Evolutionary conservation across 2,113 vertebrate species (phyloP).

Genomic region (Aramus guarauna): DNA sequence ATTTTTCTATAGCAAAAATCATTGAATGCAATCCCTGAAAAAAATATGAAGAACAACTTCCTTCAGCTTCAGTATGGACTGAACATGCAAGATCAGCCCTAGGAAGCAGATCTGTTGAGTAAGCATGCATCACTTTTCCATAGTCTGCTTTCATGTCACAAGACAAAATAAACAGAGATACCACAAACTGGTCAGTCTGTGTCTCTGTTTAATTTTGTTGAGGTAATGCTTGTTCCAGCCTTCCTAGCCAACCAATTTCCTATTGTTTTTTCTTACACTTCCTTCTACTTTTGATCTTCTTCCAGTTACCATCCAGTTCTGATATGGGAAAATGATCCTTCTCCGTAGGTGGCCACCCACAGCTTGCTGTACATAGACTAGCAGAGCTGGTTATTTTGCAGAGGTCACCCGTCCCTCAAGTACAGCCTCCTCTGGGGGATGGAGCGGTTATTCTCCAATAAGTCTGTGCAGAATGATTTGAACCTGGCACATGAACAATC

Average conservation of each 20-base stretch:
- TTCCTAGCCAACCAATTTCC: not conserved
- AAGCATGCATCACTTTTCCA: not conserved
- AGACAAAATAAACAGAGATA: conserved; percentile 47
- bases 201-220: conserved; percentile 35
- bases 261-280: not conserved
- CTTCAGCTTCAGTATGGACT: not conserved
- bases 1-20: not conserved
- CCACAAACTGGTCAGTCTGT: conserved; percentile 18
- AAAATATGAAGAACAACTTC: not conserved
- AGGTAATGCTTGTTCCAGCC: not conserved
- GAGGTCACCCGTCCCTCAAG: not conserved
- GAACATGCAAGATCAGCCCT: not conserved
- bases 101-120: not conserved
- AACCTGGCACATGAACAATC: not conserved
- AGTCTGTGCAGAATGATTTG: not conserved
- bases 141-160: not conserved
- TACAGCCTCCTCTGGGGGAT: not conserved
- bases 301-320: not conserved
- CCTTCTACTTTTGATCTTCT: conserved; percentile 25
- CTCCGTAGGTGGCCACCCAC: not conserved
- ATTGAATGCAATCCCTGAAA: not conserved
- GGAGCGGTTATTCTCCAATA: not conserved
- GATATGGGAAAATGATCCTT: not conserved
- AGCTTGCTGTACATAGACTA: not conserved
- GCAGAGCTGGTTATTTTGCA: fast-evolving